These are phyloP conservation scores for Variabilichromis moorii DNA, from an alignment of 2,113 vertebrate genomes.

Conservation along the genomic window DNA sequence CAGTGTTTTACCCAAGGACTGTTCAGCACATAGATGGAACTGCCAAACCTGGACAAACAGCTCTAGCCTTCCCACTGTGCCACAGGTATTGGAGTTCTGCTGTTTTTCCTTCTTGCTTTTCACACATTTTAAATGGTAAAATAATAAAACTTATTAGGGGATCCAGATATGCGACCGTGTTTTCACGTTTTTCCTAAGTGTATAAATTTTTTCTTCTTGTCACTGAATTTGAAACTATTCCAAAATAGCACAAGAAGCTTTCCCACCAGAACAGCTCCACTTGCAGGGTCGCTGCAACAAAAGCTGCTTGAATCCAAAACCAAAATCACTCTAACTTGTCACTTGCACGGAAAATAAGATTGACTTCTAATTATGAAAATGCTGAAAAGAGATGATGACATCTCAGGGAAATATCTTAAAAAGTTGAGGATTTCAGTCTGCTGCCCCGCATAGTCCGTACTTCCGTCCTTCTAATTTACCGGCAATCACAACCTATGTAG, in stretches of 20 bases:
- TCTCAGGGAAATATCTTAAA: slow-evolving; percentile 19
- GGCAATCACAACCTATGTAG: neutral
- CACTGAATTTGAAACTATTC: neutral
- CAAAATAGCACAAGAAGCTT: neutral
- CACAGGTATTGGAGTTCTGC: neutral
- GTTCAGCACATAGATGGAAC: neutral
- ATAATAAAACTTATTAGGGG: neutral
- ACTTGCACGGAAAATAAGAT: slow-evolving; percentile 33
- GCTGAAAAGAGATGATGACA: slow-evolving; percentile 49
- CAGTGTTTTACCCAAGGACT: neutral
- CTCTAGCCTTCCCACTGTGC: neutral
- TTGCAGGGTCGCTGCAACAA: neutral
- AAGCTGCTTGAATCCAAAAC: neutral
- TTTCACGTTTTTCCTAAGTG: neutral
- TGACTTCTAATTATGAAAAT: slow-evolving; percentile 14
- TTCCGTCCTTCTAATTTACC: neutral
- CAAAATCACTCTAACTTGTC: neutral
- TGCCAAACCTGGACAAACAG: neutral
- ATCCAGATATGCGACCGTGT: neutral
- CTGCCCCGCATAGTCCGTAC: neutral
- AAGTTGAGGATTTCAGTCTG: neutral
- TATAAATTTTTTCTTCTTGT: neutral
- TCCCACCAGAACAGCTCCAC: neutral
- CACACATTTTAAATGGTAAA: neutral
- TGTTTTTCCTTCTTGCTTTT: neutral